Evolutionary conservation across 2,888 invertebrate species (phyloP), one percentile per base, ranked within the genome.

Genomic region (Caenorhabditis sulstoni): DNA sequence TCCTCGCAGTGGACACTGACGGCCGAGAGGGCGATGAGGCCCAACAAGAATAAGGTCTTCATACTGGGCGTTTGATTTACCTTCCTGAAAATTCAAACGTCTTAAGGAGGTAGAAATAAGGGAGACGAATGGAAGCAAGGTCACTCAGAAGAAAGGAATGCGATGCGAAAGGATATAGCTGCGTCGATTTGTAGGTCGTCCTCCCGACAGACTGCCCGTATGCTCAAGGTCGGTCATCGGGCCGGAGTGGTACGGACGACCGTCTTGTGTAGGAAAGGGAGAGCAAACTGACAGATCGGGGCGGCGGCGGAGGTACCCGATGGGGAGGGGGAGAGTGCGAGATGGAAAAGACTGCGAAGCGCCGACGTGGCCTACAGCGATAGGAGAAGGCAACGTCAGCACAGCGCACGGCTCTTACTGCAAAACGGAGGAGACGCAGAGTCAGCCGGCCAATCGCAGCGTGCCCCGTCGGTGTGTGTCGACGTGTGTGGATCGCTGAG

Each of bases 41-140:
- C 86, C 73, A 86, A 65, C 50, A 81, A 59, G 71, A 82, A 84
- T 23, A 87, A 66, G 50, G 87, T 85, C 82, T 85, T 88, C 88
- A 88, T 88, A 70, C 62, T 81, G 47, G 64, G 47, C 47, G 73
- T 73, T 70, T 77, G 64, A 57, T 68, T 67, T 57, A 67, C 45
- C 18, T 61, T 67, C 66, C 55, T 59, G 55, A 23, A 75, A 61
- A 45, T 37, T 50, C 3, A 41, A 23, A 49, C 20, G 20, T 68
- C 52, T 16, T 3, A 47, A 16, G 22, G 58, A 11, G 29, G 9
- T 49, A 57, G 12, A 18, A 55, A 16, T 29, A 29, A 49, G 53
- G 37, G 22, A 52, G 23, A 16, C 37, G 18, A 55, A 18, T 53
- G 47, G 39, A 57, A 52, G 20, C 58, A 61, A 74, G 66, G 66